Base-by-base conservation (phyloP, 1,140 invertebrate genomes). In the Anadara kagoshimensis region DNA sequence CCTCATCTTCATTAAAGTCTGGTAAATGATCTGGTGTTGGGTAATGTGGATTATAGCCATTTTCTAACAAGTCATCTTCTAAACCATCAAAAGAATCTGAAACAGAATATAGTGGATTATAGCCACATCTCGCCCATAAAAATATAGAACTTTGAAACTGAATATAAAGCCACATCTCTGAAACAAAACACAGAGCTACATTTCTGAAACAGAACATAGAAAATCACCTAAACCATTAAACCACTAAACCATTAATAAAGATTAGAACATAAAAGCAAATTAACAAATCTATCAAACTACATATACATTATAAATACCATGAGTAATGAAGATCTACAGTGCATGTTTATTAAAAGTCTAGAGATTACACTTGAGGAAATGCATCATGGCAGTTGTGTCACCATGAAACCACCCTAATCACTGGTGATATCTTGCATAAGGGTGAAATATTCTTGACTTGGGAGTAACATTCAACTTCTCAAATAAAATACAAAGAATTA, bases 81-180 rank as follows among this genome's bases (percentile, higher is more conserved):
- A 78, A 69, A 36, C 63, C 70, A 61, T 83, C 77, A 69, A 83
- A 73, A 8, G 79, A 71, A 44, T 83, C 81, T 83, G 74, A 29
- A 51, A 36, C 26, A 45, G 62, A 67, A 12, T 18, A 69, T 45
- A 59, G 36, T 54, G 16, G n/a, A 12, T 51, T 14, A 10, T 18
- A 49, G 1, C 61, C 24, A 64, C 43, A 45, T 54, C 59, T 20
- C 49, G 36, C 20, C 36, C 1, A 36, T 16, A 63, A 20, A 11
- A n/a, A 66, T 43, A 54, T 54, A 24, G 20, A 29, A 45, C 4
- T 70, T 5, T 44, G 16, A 56, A 57, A 22, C 14, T 18, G 10
- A 20, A 69, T 16, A 51, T 5, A 47, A 16, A 29, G 12, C 22
- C 3, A 26, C 58, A 36, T 3, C 29, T 36, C 7, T 3, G 7